Conservation (phyloP, 2,797 vertebrate genomes). For the Pogonophryne albipinna region DNA sequence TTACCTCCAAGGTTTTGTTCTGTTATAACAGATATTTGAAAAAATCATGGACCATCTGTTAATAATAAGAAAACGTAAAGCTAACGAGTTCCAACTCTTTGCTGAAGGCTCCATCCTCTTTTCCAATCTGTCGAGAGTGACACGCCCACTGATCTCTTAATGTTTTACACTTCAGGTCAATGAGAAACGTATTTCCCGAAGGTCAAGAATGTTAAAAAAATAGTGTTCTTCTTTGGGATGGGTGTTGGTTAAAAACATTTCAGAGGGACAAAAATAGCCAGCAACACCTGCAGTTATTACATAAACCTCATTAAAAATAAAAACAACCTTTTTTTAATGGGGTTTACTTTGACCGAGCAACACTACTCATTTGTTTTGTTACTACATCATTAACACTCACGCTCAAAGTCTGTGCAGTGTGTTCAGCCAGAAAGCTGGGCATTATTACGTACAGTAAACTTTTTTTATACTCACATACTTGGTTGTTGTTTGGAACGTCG, state of each 20-base stretch:
- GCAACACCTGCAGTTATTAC: slow-evolving; percentile 23
- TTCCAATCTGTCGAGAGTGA: too few species aligned
- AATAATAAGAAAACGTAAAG: too few species aligned
- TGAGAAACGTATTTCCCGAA: too few species aligned
- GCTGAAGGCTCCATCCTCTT: too few species aligned
- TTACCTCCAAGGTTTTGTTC: too few species aligned
- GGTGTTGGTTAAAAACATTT: slow-evolving; percentile 10
- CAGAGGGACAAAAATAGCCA: neutral
- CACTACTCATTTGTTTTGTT: slow-evolving; percentile 18
- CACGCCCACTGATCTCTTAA: too few species aligned
- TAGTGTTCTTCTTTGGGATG: neutral
- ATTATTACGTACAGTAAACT: slow-evolving; percentile 32
- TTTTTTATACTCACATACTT: slow-evolving; percentile 48
- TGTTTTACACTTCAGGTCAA: too few species aligned
- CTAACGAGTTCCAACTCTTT: too few species aligned
- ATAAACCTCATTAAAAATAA: neutral
- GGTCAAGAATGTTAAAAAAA: slow-evolving; percentile 5
- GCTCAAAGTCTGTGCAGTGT: slow-evolving; percentile 6
- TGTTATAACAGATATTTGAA: too few species aligned
- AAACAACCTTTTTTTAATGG: neutral
- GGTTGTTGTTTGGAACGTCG: slow-evolving; percentile 60
- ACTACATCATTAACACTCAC: slow-evolving; percentile 32
- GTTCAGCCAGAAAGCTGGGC: slow-evolving; percentile 11
- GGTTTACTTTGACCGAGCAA: slow-evolving; percentile 2
- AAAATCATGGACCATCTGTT: too few species aligned